Percentiles rank a stretch among this genome's conserved stretches.
phyloP scores from a whole-genome alignment of 2,113 vertebrate species.

The Myrmophylax atrothorax region DNA sequence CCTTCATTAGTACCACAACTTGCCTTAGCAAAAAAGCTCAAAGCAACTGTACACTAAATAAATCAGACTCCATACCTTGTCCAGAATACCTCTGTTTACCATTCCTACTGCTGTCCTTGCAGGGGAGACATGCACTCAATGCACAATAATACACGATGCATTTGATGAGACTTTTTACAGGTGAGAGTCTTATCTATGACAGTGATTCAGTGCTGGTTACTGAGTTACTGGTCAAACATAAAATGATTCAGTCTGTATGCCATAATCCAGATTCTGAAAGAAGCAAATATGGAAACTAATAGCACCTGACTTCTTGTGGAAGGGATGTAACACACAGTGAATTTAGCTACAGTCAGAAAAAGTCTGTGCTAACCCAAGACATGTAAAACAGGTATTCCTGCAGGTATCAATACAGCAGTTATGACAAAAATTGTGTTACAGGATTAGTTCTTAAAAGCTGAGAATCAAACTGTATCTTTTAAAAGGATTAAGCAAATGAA shows the following conservation, averaged over 20 bases:
- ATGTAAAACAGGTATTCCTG: not conserved
- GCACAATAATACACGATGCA: not conserved
- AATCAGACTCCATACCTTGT: not conserved
- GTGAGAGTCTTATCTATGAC: not conserved
- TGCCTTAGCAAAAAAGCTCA: not conserved
- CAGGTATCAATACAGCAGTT: not conserved
- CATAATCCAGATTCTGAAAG: not conserved
- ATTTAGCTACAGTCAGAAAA: not conserved
- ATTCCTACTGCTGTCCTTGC: not conserved
- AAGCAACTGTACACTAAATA: not conserved
- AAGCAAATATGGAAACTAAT: not conserved
- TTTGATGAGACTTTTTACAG: not conserved
- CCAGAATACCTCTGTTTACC: not conserved
- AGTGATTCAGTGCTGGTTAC: not conserved
- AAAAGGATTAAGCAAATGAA: not conserved
- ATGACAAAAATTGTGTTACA: not conserved
- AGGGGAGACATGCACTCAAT: not conserved
- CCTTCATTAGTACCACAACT: not conserved
- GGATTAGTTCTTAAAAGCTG: not conserved
- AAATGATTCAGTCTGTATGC: not conserved
- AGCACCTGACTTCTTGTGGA: not conserved
- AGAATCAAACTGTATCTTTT: not conserved
- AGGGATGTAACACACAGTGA: not conserved
- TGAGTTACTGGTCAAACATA: not conserved
- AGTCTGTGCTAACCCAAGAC: not conserved